These are phyloP conservation scores for Thunnus albacares DNA, from an alignment of 2,797 vertebrate genomes.

Conservation along the genomic window DNA sequence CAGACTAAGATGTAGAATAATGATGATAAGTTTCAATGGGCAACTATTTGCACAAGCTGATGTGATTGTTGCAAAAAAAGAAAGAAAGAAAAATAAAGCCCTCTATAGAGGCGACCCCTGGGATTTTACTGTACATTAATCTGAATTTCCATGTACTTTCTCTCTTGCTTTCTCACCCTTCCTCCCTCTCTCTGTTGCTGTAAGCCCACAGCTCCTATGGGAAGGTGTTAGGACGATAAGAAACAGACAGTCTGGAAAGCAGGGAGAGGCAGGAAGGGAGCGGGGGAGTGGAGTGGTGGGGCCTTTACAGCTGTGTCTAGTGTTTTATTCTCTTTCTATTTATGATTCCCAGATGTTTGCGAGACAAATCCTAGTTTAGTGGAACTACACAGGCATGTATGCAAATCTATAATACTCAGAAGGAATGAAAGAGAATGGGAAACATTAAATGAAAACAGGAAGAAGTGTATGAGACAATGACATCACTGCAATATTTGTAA, in stretches of 20 bases:
- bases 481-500: slow-evolving; percentile 10
- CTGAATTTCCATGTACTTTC: slow-evolving; percentile 48
- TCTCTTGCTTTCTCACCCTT: slow-evolving; percentile 52
- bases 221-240: slow-evolving; percentile 83
- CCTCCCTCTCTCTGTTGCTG: slow-evolving; percentile 31
- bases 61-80: slow-evolving; percentile 20
- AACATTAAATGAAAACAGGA: slow-evolving; percentile 16
- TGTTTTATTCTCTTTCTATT: slow-evolving; percentile 55
- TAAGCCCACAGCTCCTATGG: slow-evolving; percentile 69
- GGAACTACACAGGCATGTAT: slow-evolving; percentile 8
- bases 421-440: not conserved
- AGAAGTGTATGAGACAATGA: slow-evolving; percentile 7
- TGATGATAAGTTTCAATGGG: slow-evolving; percentile 49
- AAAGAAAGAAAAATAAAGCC: not conserved
- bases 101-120: slow-evolving; percentile 11
- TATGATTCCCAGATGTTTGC: slow-evolving; percentile 66
- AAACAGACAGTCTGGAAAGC: slow-evolving; percentile 76
- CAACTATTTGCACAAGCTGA: slow-evolving; percentile 44
- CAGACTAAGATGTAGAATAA: slow-evolving; percentile 21
- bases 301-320: slow-evolving; percentile 59
- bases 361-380: slow-evolving; percentile 37
- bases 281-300: slow-evolving; percentile 29
- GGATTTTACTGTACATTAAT: slow-evolving; percentile 52
- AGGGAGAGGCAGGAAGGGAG: slow-evolving; percentile 72
- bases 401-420: slow-evolving; percentile 10